Conservation (phyloP, 2,888 invertebrate species). For the Mythimna lalbum region DNA sequence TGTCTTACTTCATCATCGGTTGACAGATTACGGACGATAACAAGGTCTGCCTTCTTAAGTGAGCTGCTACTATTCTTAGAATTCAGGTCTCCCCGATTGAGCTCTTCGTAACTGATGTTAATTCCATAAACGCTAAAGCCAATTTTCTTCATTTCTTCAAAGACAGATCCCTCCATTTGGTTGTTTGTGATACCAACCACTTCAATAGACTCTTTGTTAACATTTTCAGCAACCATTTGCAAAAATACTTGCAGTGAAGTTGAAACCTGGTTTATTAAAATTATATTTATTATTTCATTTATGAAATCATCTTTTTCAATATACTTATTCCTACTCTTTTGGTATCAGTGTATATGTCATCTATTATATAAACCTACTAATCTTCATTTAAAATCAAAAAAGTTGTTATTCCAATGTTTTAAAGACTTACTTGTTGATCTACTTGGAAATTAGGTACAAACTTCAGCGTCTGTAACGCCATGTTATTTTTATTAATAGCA, state of each 20-base stretch:
- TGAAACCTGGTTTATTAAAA: conserved; percentile 48
- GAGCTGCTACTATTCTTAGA: conserved; percentile 17
- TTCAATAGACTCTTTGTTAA: conserved; percentile 59
- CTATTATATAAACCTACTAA: too few species aligned
- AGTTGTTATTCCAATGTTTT: background rate
- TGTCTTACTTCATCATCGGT: conserved; percentile 58
- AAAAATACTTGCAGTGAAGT: conserved; percentile 61
- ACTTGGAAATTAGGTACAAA: conserved; percentile 56
- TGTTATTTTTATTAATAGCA: conserved; percentile 22
- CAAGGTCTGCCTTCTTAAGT: conserved; percentile 54
- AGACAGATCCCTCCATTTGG: conserved; percentile 38
- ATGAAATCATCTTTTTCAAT: background rate
- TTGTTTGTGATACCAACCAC: conserved; percentile 55
- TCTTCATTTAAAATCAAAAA: background rate
- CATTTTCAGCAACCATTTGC: conserved; percentile 72
- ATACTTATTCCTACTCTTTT: background rate
- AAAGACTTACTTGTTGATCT: conserved; percentile 58
- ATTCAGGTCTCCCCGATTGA: conserved; percentile 17
- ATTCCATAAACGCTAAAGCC: conserved; percentile 41
- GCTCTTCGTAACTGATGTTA: conserved; percentile 55
- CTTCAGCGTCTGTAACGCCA: conserved; percentile 53
- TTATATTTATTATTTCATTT: background rate
- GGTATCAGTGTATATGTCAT: background rate
- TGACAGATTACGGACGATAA: conserved; percentile 60
- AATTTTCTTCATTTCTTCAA: conserved; percentile 56